Percentiles rank a stretch among this genome's conserved stretches.
Evolutionary conservation across 2,888 invertebrate genomes (phyloP).

Genomic region (Rotaria socialis): DNA sequence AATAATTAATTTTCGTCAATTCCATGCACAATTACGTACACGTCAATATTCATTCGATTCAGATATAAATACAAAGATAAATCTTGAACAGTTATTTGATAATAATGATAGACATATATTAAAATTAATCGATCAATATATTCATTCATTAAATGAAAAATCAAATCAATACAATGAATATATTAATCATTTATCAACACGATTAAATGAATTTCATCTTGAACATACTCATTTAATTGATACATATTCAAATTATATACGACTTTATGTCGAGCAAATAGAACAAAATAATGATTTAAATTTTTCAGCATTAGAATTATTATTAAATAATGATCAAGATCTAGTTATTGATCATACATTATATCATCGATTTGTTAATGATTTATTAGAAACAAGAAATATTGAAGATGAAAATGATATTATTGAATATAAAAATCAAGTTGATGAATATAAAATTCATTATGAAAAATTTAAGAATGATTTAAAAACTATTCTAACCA

Average conservation of each 20-base stretch:
- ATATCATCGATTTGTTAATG: background rate
- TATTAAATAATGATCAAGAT: background rate
- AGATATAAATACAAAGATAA: background rate
- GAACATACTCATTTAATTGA: slow-evolving; percentile 10
- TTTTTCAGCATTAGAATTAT: background rate
- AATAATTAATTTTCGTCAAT: background rate
- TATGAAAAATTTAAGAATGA: background rate
- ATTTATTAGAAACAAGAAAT: background rate
- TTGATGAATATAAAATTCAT: background rate
- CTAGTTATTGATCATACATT: background rate
- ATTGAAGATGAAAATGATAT: background rate
- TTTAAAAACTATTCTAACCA: background rate
- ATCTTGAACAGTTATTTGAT: background rate
- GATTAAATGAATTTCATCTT: slow-evolving; percentile 14
- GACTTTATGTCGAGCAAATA: background rate
- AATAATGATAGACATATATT: background rate
- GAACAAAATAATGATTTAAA: background rate
- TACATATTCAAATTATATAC: background rate
- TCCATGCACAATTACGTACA: slow-evolving; percentile 20
- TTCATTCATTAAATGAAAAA: background rate
- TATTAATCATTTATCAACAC: background rate
- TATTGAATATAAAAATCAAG: too few species aligned
- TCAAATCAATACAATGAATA: background rate
- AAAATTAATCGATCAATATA: background rate
- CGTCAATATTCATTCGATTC: background rate